Conservation (phyloP, 2,113 vertebrate genomes). For the Archocentrus centrarchus region DNA sequence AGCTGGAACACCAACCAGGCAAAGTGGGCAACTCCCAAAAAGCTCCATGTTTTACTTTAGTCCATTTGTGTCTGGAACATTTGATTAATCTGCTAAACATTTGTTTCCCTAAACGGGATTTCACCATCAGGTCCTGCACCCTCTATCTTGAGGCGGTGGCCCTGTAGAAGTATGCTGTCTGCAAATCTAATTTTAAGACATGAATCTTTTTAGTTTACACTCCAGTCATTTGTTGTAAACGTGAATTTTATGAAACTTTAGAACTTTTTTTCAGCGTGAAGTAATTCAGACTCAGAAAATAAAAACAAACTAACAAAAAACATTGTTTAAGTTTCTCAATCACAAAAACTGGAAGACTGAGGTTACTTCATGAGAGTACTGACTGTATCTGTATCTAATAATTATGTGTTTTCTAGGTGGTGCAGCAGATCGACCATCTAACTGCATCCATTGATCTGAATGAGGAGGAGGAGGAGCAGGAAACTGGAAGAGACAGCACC, state of each 20-base stretch:
- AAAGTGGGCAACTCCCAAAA: neutral
- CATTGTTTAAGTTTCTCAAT: neutral
- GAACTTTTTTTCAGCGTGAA: neutral
- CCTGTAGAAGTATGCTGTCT: neutral
- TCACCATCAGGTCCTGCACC: neutral
- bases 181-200: neutral
- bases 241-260: neutral
- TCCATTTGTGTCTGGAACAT: neutral
- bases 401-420: slow-evolving; percentile 76
- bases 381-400: neutral
- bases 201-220: neutral
- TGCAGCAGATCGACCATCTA: slow-evolving; percentile 83
- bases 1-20: neutral
- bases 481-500: slow-evolving; percentile 30
- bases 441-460: slow-evolving; percentile 81
- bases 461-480: slow-evolving; percentile 60
- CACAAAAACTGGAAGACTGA: neutral
- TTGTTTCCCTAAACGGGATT: neutral
- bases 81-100: neutral
- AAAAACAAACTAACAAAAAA: neutral
- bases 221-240: neutral
- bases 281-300: neutral
- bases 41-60: neutral
- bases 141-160: neutral
- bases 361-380: neutral